phyloP scores from a whole-genome alignment of 2,113 vertebrate species.

The Lichenostomus cassidix region DNA sequence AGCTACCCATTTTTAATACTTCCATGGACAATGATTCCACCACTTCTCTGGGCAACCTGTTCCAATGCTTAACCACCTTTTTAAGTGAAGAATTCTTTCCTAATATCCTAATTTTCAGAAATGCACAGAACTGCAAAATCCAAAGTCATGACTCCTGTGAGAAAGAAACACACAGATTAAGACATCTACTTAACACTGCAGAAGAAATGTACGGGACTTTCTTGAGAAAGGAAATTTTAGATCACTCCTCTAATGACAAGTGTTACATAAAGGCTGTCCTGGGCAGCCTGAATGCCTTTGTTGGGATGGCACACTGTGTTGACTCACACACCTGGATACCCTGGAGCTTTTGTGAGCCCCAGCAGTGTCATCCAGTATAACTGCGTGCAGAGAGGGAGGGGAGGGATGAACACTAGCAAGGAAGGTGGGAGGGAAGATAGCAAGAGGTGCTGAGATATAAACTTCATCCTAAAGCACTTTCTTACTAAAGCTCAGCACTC shows the following conservation, averaged over 20 bases:
- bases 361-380: rapidly evolving
- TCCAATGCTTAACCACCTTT: neutral
- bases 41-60: neutral
- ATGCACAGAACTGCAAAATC: neutral
- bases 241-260: neutral
- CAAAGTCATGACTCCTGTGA: neutral
- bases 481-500: neutral
- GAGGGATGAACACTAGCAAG: neutral
- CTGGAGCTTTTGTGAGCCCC: neutral
- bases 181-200: neutral
- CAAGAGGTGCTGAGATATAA: neutral
- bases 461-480: neutral
- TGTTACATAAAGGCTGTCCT: neutral
- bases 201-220: neutral
- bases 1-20: neutral
- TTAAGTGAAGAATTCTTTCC: neutral
- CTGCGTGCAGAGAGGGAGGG: neutral
- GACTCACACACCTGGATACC: neutral
- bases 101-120: neutral
- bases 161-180: neutral
- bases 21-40: neutral
- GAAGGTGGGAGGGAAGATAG: neutral
- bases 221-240: neutral
- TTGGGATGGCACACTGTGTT: rapidly evolving
- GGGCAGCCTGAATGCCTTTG: neutral